Base-by-base conservation (phyloP, 2,888 invertebrate species). In the Pandemis heparana region DNA sequence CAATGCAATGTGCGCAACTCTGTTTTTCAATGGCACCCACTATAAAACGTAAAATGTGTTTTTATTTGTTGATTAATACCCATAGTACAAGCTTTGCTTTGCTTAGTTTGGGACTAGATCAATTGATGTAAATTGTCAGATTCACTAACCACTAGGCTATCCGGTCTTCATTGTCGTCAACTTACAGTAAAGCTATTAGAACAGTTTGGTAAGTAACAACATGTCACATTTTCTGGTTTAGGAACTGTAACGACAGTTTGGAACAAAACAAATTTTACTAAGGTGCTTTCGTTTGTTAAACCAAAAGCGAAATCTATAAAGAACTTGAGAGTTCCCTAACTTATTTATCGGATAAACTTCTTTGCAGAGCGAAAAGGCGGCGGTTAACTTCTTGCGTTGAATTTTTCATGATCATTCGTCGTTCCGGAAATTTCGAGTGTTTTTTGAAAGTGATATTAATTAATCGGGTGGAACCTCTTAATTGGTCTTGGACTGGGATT, bases 341-440 rank as follows among this genome's bases (percentile, higher is more conserved):
- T 69, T 73, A 69, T 51, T 69, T 73, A 73, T 64, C 63, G 68
- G 63, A 73, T 69, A 73, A 73, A 73, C 68, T 73, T 73, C 70
- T 65, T 71, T 16, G 63, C 71, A 71, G 48, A 59, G 59, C 48
- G 59, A 69, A 68, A 69, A 71, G 71, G 51, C 71, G 51, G 48
- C 59, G 59, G 68, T 59, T 68, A 73, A 73, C 73, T 73, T 68
- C 63, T 38, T 59, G 68, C 73, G 14, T 63, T 73, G 68, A 73
- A 73, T 69, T 73, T 73, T 73, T 73, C 68, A 69, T 68, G 68
- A 63, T 69, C 63, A 66, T 48, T 46, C 16, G 51, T 32, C 48
- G 68, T 16, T 64, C 39, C 48, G 12, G 73, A 64, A 73, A 59
- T 69, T 64, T 64, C 16, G 73, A 73, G 68, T 73, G 73, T 60